Evolutionary conservation across 1,140 invertebrate genomes (phyloP), one percentile per base, ranked within the genome.

Genomic region (Scylla paramamosain): DNA sequence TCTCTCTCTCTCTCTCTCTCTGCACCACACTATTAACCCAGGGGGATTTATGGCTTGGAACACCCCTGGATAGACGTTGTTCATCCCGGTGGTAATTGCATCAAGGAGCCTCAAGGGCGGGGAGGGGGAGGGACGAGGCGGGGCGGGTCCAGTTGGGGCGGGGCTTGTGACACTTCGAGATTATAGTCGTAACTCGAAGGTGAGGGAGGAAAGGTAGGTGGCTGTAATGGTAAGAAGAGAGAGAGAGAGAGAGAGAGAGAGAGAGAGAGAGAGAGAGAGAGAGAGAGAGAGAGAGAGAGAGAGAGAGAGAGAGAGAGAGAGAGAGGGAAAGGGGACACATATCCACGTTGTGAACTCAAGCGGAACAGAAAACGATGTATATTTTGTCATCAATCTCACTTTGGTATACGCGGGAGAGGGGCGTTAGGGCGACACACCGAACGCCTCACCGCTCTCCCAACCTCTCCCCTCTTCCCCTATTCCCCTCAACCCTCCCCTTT

Each of bases 11-110:
- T 59, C 52, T 59, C 20, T 59, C 10, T 59, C 52, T 59, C 52
- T 20, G 12, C 52, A 12, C 52, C 10, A 25, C 67, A n/a, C 67
- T 20, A 77, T 77, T 77, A 77, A 77, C 67, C 20, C 67, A 77
- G 67, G 67, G 67, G 25, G 67, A 77, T 12, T n/a, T n/a, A n/a
- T 77, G n/a, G 67, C 1, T 20, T 20, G 6, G 67, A n/a, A 25
- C 67, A 25, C 67, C 20, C 67, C 67, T n/a, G 20, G 67, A n/a
- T n/a, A n/a, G 20, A 77, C 67, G 67, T n/a, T n/a, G 67, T 77
- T 77, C 67, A 77, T 77, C 67, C 67, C 25, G 67, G 67, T 77
- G 67, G 67, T 77, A 77, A 77, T 77, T 77, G 67, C 67, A 77
- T 77, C 67, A 77, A n/a, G 67, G 67, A 77, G 67, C 12, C 20